Evolutionary conservation across 2,797 vertebrate species (phyloP), one percentile per base, ranked within the genome.

Genomic region (Hyperoplus lanceolatus): DNA sequence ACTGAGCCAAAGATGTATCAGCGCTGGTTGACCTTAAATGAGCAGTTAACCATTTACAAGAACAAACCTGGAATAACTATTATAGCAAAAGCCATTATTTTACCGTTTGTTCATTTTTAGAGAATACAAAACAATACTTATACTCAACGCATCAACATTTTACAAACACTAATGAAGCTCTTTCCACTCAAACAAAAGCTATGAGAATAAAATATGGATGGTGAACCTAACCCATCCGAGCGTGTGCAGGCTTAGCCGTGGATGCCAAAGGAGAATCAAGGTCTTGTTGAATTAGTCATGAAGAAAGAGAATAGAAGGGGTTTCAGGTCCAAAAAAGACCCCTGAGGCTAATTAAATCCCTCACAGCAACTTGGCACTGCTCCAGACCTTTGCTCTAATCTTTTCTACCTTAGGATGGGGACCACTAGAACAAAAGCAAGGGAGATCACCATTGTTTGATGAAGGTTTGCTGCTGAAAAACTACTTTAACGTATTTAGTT

Each of bases 311-410:
- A 79, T 71, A 79, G 80, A 85, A 29, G 29, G 72, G 70, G 78
- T 77, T 88, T 91, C 77, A 83, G 77, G 73, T 85, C 89, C 82
- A 88, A 90, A 90, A 87, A 86, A 79, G 68, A 89, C 92, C 92
- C 92, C 76, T 41, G 94, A 90, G 95, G 86, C 92, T 93, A 95
- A 96, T 96, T 95, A 94, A 92, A 92, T 83, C 79, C 82, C 85
- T 75, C 68, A 81, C 74, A 89, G 86, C 80, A 79, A 84, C 80
- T 77, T 87, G 88, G 81, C 84, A 76, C 29, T 4, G 73, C 80
- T 88, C 78, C 84, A 90, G 84, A 89, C 78, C 79, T 70, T 76
- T 87, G 84, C 88, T 87, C 82, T 81, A 77, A 86, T 90, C 79
- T 82, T 75, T 82, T 29, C 62, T 80, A 87, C 82, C 83, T 90